Percentiles rank a stretch among this genome's conserved stretches.
phyloP scores from a whole-genome alignment of 2,113 vertebrate genomes.

The Alligator sinensis region DNA sequence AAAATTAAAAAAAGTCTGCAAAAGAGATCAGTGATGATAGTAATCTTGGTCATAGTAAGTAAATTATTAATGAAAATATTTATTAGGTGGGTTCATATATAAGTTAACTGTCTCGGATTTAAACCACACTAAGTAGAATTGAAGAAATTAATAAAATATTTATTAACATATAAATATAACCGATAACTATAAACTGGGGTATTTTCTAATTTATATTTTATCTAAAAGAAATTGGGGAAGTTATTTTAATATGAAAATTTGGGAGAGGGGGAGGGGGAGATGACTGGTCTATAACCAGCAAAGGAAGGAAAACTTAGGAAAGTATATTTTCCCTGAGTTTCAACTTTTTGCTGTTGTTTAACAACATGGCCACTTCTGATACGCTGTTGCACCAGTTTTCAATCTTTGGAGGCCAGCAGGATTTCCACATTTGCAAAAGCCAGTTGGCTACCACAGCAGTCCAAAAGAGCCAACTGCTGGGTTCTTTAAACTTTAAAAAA shows the following conservation, averaged over 20 bases:
- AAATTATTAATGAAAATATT: not conserved
- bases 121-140: no score
- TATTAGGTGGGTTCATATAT: not conserved
- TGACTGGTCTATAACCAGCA: not conserved
- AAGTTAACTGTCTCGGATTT: no score
- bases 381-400: not conserved
- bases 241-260: not conserved
- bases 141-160: no score
- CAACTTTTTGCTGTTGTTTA: not conserved
- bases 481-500: not conserved
- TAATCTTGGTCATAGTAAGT: not conserved
- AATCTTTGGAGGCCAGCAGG: not conserved
- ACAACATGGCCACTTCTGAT: not conserved
- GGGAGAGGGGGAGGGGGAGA: no score
- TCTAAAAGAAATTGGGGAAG: no score
- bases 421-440: not conserved
- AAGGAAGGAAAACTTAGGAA: not conserved
- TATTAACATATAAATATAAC: no score
- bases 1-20: rapidly evolving
- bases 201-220: no score
- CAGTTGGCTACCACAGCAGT: not conserved
- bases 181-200: no score
- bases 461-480: not conserved
- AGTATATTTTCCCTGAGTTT: not conserved
- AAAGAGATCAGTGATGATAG: not conserved